A percentile compares a stretch with the other conserved stretches of the same genome.
Conservation (phyloP, 1,140 invertebrate genomes). For the Paracyclopina nana region DNA sequence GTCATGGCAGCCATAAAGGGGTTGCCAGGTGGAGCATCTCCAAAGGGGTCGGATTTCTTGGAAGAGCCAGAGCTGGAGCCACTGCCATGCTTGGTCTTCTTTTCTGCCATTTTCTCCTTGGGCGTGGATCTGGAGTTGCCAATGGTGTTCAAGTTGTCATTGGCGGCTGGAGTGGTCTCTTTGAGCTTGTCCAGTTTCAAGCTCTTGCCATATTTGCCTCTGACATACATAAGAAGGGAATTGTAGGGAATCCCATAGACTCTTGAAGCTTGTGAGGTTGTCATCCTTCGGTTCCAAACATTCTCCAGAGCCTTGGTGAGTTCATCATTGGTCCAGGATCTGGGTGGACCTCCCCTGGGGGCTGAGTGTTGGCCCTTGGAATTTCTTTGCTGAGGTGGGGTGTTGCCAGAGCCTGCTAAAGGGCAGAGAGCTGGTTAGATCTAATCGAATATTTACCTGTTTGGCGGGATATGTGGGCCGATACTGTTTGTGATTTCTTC, state of each 20-base stretch:
- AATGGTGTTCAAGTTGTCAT: slow-evolving; percentile 15
- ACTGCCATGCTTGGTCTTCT: not conserved
- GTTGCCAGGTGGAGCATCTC: no score
- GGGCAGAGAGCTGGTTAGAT: no score
- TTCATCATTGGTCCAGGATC: slow-evolving; percentile 73
- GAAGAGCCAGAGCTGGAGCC: not conserved
- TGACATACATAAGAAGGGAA: slow-evolving; percentile 68
- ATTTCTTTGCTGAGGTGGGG: no score
- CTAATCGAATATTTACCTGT: no score
- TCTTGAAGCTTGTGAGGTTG: slow-evolving; percentile 62
- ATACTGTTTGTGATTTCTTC: no score
- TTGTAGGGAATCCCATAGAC: slow-evolving; percentile 81
- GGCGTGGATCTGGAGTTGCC: slow-evolving; percentile 11
- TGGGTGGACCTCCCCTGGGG: slow-evolving; percentile 59
- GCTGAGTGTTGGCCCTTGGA: slow-evolving; percentile 54
- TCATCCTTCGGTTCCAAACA: slow-evolving; percentile 84
- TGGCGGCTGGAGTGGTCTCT: slow-evolving; percentile 50
- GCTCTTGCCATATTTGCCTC: slow-evolving; percentile 76
- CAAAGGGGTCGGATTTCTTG: not conserved
- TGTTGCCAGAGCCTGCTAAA: no score
- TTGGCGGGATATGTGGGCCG: no score
- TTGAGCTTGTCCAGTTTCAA: slow-evolving; percentile 62
- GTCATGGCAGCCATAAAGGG: no score
- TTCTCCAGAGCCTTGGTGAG: slow-evolving; percentile 66
- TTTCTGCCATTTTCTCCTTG: slow-evolving; percentile 5